phyloP scores from a whole-genome alignment of 2,113 vertebrate species.

The Istiophorus platypterus region DNA sequence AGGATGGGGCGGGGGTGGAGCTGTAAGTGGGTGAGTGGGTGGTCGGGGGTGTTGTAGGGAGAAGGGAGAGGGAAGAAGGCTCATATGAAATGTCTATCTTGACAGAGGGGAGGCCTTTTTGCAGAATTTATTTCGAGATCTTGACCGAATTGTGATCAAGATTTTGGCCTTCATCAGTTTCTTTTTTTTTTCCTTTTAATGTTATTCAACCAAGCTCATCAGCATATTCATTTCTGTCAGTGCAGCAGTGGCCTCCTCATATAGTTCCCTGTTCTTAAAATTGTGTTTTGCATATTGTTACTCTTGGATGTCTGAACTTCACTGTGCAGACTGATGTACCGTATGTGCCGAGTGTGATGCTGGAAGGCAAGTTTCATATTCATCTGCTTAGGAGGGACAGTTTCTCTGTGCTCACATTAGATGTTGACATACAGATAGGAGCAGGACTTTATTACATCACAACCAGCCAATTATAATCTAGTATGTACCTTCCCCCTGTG shows the following conservation, averaged over 20 bases:
- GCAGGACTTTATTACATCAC: not conserved
- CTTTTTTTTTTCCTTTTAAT: not conserved
- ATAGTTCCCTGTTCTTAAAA: not conserved
- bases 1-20: slow-evolving; percentile 58
- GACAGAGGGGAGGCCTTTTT: slow-evolving; percentile 28
- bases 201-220: not conserved
- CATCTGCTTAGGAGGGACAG: not conserved
- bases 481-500: not conserved
- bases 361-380: not conserved
- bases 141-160: not conserved
- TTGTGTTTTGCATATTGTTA: not conserved
- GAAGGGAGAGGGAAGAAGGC: slow-evolving; percentile 16
- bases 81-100: slow-evolving; percentile 40
- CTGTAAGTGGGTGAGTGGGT: slow-evolving; percentile 45
- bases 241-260: not conserved
- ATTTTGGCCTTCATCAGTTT: slow-evolving; percentile 8
- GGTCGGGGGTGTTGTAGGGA: slow-evolving; percentile 34
- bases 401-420: not conserved
- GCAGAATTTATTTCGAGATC: slow-evolving; percentile 38
- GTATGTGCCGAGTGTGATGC: not conserved
- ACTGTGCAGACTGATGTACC: not conserved
- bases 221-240: not conserved
- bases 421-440: not conserved
- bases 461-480: not conserved
- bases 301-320: not conserved